Percentiles rank a stretch among this genome's conserved stretches.
Conservation (phyloP, 2,888 invertebrate genomes). For the Elgonia sp. region DNA sequence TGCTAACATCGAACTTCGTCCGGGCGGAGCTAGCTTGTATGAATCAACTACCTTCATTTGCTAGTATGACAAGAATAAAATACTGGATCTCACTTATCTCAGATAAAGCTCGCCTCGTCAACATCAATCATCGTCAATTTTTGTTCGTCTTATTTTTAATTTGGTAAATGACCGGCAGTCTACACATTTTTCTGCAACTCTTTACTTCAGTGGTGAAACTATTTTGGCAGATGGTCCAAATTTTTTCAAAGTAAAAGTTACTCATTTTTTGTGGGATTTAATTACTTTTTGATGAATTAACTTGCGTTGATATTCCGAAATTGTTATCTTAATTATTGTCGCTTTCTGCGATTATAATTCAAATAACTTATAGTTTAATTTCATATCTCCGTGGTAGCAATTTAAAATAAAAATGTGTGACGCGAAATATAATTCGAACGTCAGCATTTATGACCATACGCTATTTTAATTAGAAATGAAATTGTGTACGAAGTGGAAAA, state of each 20-base stretch:
- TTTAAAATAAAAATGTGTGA: neutral
- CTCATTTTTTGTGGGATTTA: no score
- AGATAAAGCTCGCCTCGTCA: slow-evolving; percentile 21
- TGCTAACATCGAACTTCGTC: slow-evolving; percentile 57
- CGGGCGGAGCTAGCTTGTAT: slow-evolving; percentile 51
- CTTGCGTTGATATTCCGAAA: no score
- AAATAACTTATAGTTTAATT: neutral
- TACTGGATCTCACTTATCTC: slow-evolving; percentile 19
- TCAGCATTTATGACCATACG: slow-evolving; percentile 1
- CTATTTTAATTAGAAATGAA: neutral
- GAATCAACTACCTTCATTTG: slow-evolving; percentile 61
- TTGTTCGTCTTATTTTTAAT: neutral
- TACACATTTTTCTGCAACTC: neutral
- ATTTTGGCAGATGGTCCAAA: no score
- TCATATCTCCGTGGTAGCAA: no score
- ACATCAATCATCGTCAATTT: slow-evolving; percentile 40
- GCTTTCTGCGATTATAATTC: no score
- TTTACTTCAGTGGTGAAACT: neutral
- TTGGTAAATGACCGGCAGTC: neutral
- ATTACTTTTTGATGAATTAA: no score
- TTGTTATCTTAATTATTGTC: no score
- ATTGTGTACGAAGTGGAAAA: neutral
- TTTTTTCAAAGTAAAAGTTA: no score
- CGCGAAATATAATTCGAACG: neutral
- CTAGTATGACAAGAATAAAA: slow-evolving; percentile 65